Evolutionary conservation across 2,113 vertebrate genomes (phyloP).

Genomic region (Perognathus longimembris): DNA sequence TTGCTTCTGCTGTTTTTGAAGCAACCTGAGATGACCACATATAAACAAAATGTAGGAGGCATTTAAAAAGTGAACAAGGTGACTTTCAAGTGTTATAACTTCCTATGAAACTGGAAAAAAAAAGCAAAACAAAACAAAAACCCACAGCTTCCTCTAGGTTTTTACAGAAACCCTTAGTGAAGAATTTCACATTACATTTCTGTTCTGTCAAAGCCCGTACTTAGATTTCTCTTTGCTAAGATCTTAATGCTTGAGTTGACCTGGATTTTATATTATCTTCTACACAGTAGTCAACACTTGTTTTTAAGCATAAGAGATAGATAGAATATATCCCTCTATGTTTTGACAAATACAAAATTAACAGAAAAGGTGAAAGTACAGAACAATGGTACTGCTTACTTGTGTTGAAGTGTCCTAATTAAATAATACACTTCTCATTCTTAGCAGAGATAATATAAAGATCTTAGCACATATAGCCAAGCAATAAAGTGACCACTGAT

Average conservation of each 20-base stretch:
- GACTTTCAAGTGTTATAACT: not conserved
- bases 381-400: not conserved
- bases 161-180: not conserved
- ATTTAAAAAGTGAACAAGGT: not conserved
- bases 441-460: constrained; percentile 1
- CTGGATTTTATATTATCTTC: not conserved
- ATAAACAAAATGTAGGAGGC: not conserved
- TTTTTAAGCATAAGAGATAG: not conserved
- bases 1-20: not conserved
- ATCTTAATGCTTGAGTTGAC: not conserved
- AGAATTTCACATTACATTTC: not conserved
- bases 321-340: not conserved
- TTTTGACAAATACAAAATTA: constrained; percentile 15
- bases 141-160: not conserved
- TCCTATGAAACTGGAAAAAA: not conserved
- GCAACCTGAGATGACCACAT: not conserved
- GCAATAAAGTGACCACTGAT: not conserved
- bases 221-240: constrained; percentile 1
- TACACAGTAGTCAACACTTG: not conserved
- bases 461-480: not conserved
- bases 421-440: not conserved
- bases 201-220: not conserved
- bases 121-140: not conserved
- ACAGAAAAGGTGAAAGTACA: not conserved
- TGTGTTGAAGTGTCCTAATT: not conserved